These are phyloP conservation scores for Ptilorrhoa leucosticta DNA, from an alignment of 2,113 vertebrate genomes.

Conservation along the genomic window DNA sequence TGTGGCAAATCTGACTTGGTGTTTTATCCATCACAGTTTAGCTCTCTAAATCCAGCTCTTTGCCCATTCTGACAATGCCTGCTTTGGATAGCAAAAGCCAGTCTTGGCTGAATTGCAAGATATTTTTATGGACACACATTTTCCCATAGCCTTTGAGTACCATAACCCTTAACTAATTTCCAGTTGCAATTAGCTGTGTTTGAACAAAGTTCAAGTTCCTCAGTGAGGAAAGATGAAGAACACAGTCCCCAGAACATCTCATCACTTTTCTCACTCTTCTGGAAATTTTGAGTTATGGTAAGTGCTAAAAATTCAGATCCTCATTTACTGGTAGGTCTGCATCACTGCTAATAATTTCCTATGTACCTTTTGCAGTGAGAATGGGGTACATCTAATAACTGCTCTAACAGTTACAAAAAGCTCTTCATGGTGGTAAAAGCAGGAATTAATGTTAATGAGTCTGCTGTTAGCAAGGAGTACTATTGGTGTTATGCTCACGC, in stretches of 20 bases:
- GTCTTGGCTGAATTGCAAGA: background rate
- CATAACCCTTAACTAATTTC: background rate
- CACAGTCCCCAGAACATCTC: background rate
- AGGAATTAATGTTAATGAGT: conserved; percentile 68
- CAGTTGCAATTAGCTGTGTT: background rate
- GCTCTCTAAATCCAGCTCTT: background rate
- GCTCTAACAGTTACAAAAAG: conserved; percentile 24
- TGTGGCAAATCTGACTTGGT: too few species aligned
- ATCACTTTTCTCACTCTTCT: background rate
- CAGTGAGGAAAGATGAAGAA: background rate
- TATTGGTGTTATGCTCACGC: conserved; percentile 45
- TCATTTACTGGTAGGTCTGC: background rate
- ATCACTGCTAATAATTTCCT: background rate
- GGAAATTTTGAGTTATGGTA: background rate
- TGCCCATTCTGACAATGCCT: background rate
- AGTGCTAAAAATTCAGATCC: background rate
- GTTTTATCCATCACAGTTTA: background rate
- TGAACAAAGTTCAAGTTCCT: background rate
- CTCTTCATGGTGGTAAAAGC: conserved; percentile 42
- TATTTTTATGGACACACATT: background rate
- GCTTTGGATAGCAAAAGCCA: background rate
- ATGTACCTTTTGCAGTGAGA: background rate
- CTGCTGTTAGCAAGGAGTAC: conserved; percentile 52
- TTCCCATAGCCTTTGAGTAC: background rate
- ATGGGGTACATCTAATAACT: conserved; percentile 21